Evolutionary conservation across 2,113 vertebrate species (phyloP), one percentile per base, ranked within the genome.

Genomic region (Octodon degus): DNA sequence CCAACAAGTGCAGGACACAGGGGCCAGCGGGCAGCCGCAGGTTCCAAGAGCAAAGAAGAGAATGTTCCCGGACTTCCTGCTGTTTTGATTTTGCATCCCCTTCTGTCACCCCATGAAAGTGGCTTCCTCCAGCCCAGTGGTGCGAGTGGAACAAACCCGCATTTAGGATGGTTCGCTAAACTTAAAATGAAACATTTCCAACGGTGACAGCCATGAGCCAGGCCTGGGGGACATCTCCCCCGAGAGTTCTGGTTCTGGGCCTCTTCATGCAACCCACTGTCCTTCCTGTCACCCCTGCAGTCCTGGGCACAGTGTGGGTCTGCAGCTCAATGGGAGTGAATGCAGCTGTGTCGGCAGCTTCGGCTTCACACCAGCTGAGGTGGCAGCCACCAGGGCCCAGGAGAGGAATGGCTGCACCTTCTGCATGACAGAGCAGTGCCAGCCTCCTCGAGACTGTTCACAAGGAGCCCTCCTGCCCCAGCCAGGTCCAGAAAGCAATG

Each of bases 331-430:
- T 24, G 14, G 8, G 81, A 94, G 53, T 7, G 12, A 7, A 40
- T 0, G 0, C 47, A 50, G 74, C 19, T 50, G 67, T 43, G 2
- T 8, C 7, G 22, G 88, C 47, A 90, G 47, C 70, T 13, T 16
- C 53, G 50, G 95, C 67, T 90, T 93, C 80, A 81, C 58, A 55
- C n/a, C 43, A 25, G 91, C 55, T 7, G 40, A 83, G 88, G 53
- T 19, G 32, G 19, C 62, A 27, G 20, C 80, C 76, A 32, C 1
- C 2, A 0, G 0, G 55, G 30, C 50, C 84, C 14, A 6, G 43
- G 90, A 32, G 84, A 17, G 79, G 32, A 85, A 19, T 37, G 40
- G 37, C 67, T 53, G 74, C 12, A 72, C 55, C 79, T 37, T 40
- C 80, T 63, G 60, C 19, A 40, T 43, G 79, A 32, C 47, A 37